Percentiles rank a stretch among this genome's conserved stretches.
Conservation (phyloP, 2,113 vertebrate species). For the Oryzias curvinotus region DNA sequence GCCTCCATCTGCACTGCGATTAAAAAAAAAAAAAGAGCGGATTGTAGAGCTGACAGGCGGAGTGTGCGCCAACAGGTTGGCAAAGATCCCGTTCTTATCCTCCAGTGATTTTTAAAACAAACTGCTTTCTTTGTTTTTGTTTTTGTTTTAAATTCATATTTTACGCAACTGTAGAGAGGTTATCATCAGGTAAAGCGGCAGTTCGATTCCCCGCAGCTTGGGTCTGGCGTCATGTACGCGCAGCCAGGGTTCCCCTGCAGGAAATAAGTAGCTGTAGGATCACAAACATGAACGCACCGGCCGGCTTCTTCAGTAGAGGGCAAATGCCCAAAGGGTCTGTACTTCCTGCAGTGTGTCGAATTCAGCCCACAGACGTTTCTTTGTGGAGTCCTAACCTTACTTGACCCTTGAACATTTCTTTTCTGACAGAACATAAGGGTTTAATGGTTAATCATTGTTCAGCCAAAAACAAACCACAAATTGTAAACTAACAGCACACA, state of each 20-base stretch:
- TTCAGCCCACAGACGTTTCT: slow-evolving; percentile 5
- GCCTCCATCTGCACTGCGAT: slow-evolving; percentile 40
- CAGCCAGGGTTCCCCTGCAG: no score
- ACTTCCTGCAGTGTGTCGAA: background rate
- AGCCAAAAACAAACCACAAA: background rate
- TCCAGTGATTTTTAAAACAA: no score
- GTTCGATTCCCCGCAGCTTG: no score
- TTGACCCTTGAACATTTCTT: slow-evolving; percentile 27
- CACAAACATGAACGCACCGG: no score
- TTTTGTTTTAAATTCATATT: no score
- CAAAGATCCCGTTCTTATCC: background rate
- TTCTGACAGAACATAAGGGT: background rate
- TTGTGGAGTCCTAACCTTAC: slow-evolving; percentile 21
- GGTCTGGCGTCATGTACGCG: no score
- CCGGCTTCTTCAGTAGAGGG: no score
- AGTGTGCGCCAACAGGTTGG: slow-evolving; percentile 61
- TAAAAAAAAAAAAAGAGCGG: slow-evolving; percentile 50
- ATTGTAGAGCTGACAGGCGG: slow-evolving; percentile 38
- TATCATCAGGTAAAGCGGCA: no score
- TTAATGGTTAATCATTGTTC: background rate
- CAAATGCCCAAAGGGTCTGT: background rate
- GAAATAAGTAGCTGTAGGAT: no score
- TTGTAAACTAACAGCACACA: background rate
- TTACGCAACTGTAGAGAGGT: no score
- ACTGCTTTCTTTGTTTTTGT: no score